Conservation (phyloP, 2,113 vertebrate species). For the Solea senegalensis region DNA sequence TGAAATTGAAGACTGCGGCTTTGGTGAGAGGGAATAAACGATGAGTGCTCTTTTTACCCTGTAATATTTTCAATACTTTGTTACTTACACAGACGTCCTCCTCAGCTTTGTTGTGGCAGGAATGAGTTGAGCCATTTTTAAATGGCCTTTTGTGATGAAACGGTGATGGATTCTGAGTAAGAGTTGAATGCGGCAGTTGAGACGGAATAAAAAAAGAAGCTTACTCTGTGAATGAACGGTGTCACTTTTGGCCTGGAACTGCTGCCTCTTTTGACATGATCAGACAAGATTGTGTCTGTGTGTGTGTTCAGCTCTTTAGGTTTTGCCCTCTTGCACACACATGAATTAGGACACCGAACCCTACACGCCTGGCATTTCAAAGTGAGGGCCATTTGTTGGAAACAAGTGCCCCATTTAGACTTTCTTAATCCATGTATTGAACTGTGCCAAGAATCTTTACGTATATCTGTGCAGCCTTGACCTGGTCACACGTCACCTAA, state of each 20-base stretch:
- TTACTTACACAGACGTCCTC: background rate
- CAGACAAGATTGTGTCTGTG: slow-evolving; percentile 56
- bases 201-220: slow-evolving; percentile 45
- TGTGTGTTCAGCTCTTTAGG: background rate
- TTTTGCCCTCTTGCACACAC: slow-evolving; percentile 38
- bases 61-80: background rate
- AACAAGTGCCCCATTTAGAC: slow-evolving; percentile 68
- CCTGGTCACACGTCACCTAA: background rate
- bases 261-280: slow-evolving; percentile 63
- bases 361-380: slow-evolving; percentile 67
- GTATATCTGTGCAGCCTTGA: slow-evolving; percentile 4
- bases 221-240: slow-evolving; percentile 53
- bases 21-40: too few relatives aligned
- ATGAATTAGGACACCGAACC: slow-evolving; percentile 62
- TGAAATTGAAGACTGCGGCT: background rate
- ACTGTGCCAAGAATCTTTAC: slow-evolving; percentile 32
- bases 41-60: background rate
- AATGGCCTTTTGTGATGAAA: slow-evolving; percentile 12
- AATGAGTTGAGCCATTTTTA: slow-evolving; percentile 2
- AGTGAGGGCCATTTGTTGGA: slow-evolving; percentile 62
- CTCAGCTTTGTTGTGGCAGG: background rate
- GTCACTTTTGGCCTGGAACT: slow-evolving; percentile 51
- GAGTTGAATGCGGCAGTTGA: slow-evolving; percentile 36
- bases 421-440: slow-evolving; percentile 39
- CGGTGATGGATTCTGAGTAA: slow-evolving; percentile 6